phyloP scores from a whole-genome alignment of 1,140 invertebrate species.

The Drosophila watanabei region DNA sequence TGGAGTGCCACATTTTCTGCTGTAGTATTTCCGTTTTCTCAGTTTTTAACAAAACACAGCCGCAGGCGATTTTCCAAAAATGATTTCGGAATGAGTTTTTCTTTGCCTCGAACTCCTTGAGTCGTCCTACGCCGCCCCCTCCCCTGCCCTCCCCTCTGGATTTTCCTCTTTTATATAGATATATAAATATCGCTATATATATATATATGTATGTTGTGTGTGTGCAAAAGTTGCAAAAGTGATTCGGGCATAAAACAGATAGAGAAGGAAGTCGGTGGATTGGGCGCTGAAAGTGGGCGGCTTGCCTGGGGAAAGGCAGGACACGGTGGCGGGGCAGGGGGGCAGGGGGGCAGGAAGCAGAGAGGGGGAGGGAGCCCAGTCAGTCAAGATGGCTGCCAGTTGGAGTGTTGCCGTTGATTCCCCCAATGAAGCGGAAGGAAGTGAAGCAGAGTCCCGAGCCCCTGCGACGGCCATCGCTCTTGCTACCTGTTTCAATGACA shows the following conservation, averaged over 20 bases:
- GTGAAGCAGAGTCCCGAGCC: conserved; percentile 19
- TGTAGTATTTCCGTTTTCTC: conserved; percentile 77
- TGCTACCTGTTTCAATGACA: conserved; percentile 67
- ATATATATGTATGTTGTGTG: neutral
- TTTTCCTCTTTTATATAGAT: conserved; percentile 3
- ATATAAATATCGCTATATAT: neutral
- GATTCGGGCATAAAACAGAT: conserved; percentile 74
- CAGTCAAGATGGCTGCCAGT: conserved; percentile 76
- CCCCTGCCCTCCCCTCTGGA: neutral
- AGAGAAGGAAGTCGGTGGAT: conserved; percentile 24
- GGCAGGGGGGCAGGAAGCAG: neutral
- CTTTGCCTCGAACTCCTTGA: conserved; percentile 33
- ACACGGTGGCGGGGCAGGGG: neutral
- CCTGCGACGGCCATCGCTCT: conserved; percentile 27
- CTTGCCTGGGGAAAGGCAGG: neutral
- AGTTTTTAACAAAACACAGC: conserved; percentile 79
- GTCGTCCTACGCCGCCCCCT: neutral
- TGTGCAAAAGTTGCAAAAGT: conserved; percentile 75
- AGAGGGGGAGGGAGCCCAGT: conserved; percentile 31
- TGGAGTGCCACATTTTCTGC: conserved; percentile 49
- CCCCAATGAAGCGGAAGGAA: conserved; percentile 69
- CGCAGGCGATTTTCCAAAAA: conserved; percentile 78
- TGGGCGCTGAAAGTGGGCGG: conserved; percentile 4
- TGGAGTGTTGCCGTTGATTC: conserved; percentile 29
- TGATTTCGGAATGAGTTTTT: conserved; percentile 79